Conservation (phyloP, 2,888 invertebrate species). For the Cryptops parisi region DNA sequence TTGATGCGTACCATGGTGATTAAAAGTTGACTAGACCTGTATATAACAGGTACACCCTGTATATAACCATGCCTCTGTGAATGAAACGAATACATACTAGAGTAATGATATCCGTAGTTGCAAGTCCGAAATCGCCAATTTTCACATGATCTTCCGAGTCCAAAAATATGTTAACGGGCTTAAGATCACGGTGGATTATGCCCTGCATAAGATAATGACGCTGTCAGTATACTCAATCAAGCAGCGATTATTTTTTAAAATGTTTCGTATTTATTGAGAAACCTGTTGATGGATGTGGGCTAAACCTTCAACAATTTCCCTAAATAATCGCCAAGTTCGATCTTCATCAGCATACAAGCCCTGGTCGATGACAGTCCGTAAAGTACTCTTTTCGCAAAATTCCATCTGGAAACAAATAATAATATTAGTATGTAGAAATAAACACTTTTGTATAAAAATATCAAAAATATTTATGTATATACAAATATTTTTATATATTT, state of each 20-base stretch:
- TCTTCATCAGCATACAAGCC: slow-evolving; percentile 58
- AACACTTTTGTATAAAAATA: too few relatives aligned
- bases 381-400: slow-evolving; percentile 91
- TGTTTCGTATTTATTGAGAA: slow-evolving; percentile 30
- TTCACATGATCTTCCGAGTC: slow-evolving; percentile 83
- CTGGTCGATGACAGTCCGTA: slow-evolving; percentile 69
- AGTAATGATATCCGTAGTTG: slow-evolving; percentile 48
- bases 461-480: too few relatives aligned
- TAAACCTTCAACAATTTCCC: slow-evolving; percentile 84
- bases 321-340: slow-evolving; percentile 77
- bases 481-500: too few relatives aligned
- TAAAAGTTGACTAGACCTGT: too few relatives aligned
- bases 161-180: slow-evolving; percentile 78
- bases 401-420: slow-evolving; percentile 58
- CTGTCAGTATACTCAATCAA: too few relatives aligned
- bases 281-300: slow-evolving; percentile 87
- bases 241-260: too few relatives aligned
- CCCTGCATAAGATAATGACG: slow-evolving; percentile 17
- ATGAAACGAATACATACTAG: too few relatives aligned
- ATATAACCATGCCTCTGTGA: too few relatives aligned
- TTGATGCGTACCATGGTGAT: too few relatives aligned
- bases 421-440: neutral
- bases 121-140: slow-evolving; percentile 95
- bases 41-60: too few relatives aligned
- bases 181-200: slow-evolving; percentile 31